These are phyloP conservation scores for Cyprinella venusta DNA, from an alignment of 2,797 vertebrate species.

Conservation along the genomic window DNA sequence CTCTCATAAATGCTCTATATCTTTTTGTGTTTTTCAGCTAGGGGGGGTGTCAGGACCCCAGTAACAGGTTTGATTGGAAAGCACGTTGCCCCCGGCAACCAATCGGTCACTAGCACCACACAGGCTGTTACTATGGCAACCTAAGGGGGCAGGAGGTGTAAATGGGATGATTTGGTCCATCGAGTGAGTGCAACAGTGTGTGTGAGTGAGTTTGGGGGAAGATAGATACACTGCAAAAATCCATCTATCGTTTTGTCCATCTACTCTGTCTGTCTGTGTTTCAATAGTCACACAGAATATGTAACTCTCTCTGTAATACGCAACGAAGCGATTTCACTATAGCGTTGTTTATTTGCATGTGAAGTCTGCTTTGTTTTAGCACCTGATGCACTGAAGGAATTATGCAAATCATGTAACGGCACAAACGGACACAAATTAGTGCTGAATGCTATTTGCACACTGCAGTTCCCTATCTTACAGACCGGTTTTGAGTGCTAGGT, in stretches of 20 bases:
- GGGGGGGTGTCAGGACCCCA: constrained; percentile 61
- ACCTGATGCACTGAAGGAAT: not conserved
- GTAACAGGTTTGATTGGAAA: constrained; percentile 84
- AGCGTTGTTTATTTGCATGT: constrained; percentile 25
- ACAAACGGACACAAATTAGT: constrained; percentile 8
- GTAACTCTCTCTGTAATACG: not conserved
- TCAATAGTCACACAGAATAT: not conserved
- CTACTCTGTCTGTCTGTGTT: not conserved
- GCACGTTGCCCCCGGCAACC: constrained; percentile 77
- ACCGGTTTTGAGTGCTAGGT: not conserved
- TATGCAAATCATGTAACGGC: constrained; percentile 22
- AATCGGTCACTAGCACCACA: constrained; percentile 73
- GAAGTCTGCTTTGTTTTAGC: constrained; percentile 10
- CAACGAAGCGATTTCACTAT: not conserved
- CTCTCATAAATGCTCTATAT: not conserved
- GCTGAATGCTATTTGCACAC: not conserved
- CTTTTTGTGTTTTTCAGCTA: not conserved
- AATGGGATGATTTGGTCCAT: constrained; percentile 75
- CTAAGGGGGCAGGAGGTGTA: constrained; percentile 71
- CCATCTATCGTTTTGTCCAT: not conserved
- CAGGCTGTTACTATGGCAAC: constrained; percentile 78
- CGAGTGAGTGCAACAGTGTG: constrained; percentile 60
- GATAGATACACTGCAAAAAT: not conserved
- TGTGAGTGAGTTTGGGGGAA: constrained; percentile 29
- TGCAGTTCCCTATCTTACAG: not conserved